These are phyloP conservation scores for Gymnorhina tibicen DNA, from an alignment of 2,113 vertebrate species.

Conservation along the genomic window DNA sequence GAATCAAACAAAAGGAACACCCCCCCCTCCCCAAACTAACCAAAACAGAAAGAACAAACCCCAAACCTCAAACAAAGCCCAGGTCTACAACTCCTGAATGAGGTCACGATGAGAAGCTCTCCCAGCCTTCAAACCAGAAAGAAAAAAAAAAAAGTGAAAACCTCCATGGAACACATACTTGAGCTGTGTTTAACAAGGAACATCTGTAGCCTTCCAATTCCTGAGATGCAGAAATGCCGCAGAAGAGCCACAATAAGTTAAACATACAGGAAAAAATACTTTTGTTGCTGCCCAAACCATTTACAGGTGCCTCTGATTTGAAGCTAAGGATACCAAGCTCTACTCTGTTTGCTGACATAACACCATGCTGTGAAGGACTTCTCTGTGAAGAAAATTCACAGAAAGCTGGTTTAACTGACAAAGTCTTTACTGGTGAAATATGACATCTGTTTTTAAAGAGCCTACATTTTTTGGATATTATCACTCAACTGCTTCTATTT, in stretches of 20 bases:
- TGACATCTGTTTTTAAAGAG: slow-evolving; percentile 48
- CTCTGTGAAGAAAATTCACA: slow-evolving; percentile 24
- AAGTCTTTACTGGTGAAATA: not conserved
- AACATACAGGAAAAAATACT: not conserved
- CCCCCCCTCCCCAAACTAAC: not conserved
- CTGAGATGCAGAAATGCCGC: not conserved
- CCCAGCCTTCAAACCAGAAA: not conserved
- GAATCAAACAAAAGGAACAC: not conserved
- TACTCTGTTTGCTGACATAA: slow-evolving; percentile 16
- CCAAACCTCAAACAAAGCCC: not conserved
- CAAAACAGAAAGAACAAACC: not conserved
- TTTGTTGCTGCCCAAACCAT: slow-evolving; percentile 13
- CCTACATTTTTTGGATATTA: not conserved
- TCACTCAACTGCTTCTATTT: slow-evolving; percentile 43
- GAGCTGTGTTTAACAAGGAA: not conserved
- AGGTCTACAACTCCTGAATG: not conserved
- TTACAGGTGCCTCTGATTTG: slow-evolving; percentile 40
- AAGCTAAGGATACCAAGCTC: not conserved
- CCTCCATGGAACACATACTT: not conserved
- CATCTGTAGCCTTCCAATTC: not conserved
- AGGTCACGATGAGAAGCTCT: not conserved
- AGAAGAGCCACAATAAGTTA: not conserved
- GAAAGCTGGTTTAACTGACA: slow-evolving; percentile 33
- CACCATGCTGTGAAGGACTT: not conserved
- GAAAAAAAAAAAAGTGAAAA: not conserved